phyloP scores from a whole-genome alignment of 2,113 vertebrate genomes.

The Siniperca chuatsi region DNA sequence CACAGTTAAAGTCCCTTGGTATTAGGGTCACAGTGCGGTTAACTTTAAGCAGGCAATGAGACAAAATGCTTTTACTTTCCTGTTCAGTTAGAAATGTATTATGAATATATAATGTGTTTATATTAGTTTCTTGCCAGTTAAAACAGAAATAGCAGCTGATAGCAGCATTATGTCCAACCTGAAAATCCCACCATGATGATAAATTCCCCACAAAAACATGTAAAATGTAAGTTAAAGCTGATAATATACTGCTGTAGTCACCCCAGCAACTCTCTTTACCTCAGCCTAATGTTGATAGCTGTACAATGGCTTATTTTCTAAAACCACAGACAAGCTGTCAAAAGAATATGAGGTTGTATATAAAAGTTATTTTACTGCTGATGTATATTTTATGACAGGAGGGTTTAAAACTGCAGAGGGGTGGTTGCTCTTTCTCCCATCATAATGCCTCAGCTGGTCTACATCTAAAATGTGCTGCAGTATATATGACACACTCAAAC shows the following conservation, averaged over 20 bases:
- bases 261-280: not conserved
- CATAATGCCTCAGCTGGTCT: not conserved
- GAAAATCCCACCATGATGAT: not conserved
- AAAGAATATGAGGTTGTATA: not conserved
- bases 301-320: not conserved
- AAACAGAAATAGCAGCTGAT: no score
- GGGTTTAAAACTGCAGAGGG: slow-evolving; percentile 34
- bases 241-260: not conserved
- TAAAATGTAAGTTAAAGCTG: not conserved
- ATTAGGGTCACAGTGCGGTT: not conserved
- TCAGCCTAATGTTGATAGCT: not conserved
- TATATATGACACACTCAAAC: not conserved
- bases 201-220: not conserved
- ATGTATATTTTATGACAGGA: slow-evolving; percentile 59
- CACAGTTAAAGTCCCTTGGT: not conserved
- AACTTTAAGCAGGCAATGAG: not conserved
- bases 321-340: not conserved
- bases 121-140: not conserved
- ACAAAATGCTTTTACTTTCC: not conserved
- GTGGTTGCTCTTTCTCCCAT: slow-evolving; percentile 1
- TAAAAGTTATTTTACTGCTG: slow-evolving; percentile 34
- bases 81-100: not conserved
- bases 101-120: not conserved
- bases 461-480: slow-evolving; percentile 5
- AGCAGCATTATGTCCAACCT: not conserved